Evolutionary conservation across 2,113 vertebrate species (phyloP), one percentile per base, ranked within the genome.

Genomic region (Oxygymnocypris stewartii): DNA sequence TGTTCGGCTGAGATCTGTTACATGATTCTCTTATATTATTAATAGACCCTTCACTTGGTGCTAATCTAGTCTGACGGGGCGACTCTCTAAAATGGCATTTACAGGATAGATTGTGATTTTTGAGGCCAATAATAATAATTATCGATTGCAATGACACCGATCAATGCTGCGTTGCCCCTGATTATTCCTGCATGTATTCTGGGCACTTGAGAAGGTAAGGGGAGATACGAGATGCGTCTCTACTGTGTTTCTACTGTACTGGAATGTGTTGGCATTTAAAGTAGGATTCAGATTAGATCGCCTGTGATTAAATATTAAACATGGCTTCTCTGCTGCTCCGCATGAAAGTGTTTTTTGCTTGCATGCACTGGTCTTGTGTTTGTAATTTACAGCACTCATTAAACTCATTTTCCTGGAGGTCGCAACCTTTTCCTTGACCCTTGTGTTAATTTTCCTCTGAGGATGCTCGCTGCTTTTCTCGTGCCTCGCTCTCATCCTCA

Each of bases 251-350:
- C 65, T 51, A 8, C 83, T 35, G 65, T 28, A 25, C 75, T 67
- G 79, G 78, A 75, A n/a, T 84, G 84, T 61, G 35, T 35, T 86
- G 75, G 71, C 69, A 81, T 88, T 84, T 86, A 87, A 82, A 86
- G 74, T n/a, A 20, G 78, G 77, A 88, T 82, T 49, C 78, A 74
- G 77, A 79, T 82, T 86, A 88, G 79, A 37, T 78, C 20, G 37
- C 23, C 54, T 65, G 10, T 83, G 76, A 87, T 90, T 88, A 90
- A 90, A 88, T 86, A 89, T 89, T 90, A 87, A 89, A 54, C 12
- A 31, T 42, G 80, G 40, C 49, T 79, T 79, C 84, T 84, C 67
- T 12, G 31, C 8, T 59, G 80, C 57, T 51, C 16, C 16, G 75
- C 31, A 3, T 37, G 44, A 59, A 65, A 51, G 76, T 63, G 74